Conservation (phyloP, 2,113 vertebrate species). For the Pseudorhombus dupliciocellatus region DNA sequence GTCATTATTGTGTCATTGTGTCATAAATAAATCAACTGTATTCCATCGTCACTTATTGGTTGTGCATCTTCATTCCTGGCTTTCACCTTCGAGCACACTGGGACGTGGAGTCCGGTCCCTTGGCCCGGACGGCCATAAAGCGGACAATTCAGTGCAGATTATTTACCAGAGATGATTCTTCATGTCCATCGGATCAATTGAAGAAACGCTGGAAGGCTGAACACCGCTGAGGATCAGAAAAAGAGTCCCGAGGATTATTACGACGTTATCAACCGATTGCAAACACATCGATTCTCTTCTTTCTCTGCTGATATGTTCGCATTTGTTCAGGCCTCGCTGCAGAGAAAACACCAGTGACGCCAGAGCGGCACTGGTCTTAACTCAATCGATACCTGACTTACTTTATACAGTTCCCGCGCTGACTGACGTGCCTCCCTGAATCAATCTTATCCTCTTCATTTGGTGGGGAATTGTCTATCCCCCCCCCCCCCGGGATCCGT, state of each 20-base stretch:
- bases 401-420: constrained; percentile 12
- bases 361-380: constrained; percentile 13
- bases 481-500: constrained; percentile 16
- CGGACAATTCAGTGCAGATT: neutral
- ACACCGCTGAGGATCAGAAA: neutral
- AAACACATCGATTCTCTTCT: no score
- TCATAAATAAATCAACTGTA: no score
- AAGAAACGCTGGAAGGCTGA: neutral
- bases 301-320: no score
- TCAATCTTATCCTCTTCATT: constrained; percentile 59
- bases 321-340: neutral
- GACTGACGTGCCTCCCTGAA: constrained; percentile 26
- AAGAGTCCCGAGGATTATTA: no score
- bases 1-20: no score
- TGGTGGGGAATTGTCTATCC: constrained; percentile 54
- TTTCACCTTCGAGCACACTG: no score
- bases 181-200: neutral
- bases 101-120: no score
- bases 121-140: no score
- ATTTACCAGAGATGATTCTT: neutral
- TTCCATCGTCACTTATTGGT: no score
- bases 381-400: constrained; percentile 19
- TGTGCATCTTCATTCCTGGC: no score
- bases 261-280: no score
- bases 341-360: neutral